Conservation (phyloP, 2,888 invertebrate genomes). For the Agriopis leucophaearia region DNA sequence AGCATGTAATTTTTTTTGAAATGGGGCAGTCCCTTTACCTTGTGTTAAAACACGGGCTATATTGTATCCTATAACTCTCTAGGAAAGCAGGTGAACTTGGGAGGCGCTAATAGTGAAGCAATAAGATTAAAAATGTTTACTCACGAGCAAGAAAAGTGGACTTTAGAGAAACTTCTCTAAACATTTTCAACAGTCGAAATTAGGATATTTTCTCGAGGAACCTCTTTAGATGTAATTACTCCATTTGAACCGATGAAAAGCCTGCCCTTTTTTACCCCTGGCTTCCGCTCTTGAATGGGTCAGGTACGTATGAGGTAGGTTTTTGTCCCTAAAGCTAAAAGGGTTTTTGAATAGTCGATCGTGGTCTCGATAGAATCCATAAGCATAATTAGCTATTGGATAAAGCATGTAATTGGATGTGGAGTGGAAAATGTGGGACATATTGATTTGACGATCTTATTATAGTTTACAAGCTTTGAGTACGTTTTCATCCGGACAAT, state of each 20-base stretch:
- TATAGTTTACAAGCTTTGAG: not conserved
- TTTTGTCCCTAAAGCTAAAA: slow-evolving; percentile 44
- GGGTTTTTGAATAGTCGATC: slow-evolving; percentile 37
- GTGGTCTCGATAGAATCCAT: slow-evolving; percentile 32
- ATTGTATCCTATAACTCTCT: too few species aligned
- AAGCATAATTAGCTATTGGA: slow-evolving; percentile 32
- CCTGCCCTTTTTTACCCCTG: slow-evolving; percentile 55
- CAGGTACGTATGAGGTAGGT: slow-evolving; percentile 32
- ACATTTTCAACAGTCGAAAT: slow-evolving; percentile 63
- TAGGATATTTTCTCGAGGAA: slow-evolving; percentile 61
- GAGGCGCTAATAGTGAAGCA: slow-evolving; percentile 15
- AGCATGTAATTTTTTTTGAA: too few species aligned
- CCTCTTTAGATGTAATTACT: slow-evolving; percentile 70
- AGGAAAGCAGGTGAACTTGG: too few species aligned
- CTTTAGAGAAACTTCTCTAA: slow-evolving; percentile 39
- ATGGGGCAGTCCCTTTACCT: too few species aligned
- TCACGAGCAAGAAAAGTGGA: slow-evolving; percentile 58
- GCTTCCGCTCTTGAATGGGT: slow-evolving; percentile 44
- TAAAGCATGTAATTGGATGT: slow-evolving; percentile 14
- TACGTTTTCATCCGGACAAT: not conserved
- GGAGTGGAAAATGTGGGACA: slow-evolving; percentile 7
- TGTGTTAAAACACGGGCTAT: too few species aligned
- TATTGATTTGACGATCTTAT: not conserved
- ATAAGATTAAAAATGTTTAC: slow-evolving; percentile 68
- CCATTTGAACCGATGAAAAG: slow-evolving; percentile 67